Evolutionary conservation across 1,140 invertebrate genomes (phyloP).

Genomic region (Danaus melanippus): DNA sequence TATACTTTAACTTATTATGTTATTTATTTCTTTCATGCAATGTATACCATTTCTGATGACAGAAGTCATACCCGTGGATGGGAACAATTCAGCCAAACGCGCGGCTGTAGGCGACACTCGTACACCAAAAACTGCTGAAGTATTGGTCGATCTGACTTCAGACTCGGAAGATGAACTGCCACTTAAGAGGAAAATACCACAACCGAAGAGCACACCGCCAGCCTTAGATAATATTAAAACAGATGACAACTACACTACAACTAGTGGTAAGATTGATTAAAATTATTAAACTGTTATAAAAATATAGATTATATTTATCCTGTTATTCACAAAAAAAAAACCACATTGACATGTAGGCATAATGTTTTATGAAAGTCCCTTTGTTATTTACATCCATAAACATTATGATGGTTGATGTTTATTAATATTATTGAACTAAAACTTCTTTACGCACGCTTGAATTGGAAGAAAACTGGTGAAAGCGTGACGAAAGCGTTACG

Average conservation of each 20-base stretch:
- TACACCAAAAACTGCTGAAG: constrained; percentile 42
- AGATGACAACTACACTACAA: constrained; percentile 43
- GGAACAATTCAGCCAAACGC: constrained; percentile 41
- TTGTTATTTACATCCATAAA: too few relatives aligned
- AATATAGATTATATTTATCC: too few relatives aligned
- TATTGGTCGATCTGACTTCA: constrained; percentile 63
- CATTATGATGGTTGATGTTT: too few relatives aligned
- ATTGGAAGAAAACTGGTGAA: too few relatives aligned
- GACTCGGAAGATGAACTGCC: constrained; percentile 68
- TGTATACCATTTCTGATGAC: constrained; percentile 10
- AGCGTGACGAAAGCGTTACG: too few relatives aligned
- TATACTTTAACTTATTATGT: neutral
- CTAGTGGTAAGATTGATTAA: constrained; percentile 34
- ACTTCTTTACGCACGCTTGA: too few relatives aligned
- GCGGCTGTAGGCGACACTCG: constrained; percentile 49
- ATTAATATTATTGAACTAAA: too few relatives aligned
- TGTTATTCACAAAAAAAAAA: too few relatives aligned
- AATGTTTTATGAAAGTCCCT: too few relatives aligned
- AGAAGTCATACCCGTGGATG: constrained; percentile 67
- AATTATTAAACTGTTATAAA: neutral
- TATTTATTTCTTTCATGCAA: neutral
- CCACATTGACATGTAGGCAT: too few relatives aligned
- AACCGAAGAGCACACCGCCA: constrained; percentile 40
- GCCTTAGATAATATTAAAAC: constrained; percentile 31
- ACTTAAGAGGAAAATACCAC: constrained; percentile 57